phyloP scores from a whole-genome alignment of 2,888 invertebrate genomes.

The Chromoteleia sp. region DNA sequence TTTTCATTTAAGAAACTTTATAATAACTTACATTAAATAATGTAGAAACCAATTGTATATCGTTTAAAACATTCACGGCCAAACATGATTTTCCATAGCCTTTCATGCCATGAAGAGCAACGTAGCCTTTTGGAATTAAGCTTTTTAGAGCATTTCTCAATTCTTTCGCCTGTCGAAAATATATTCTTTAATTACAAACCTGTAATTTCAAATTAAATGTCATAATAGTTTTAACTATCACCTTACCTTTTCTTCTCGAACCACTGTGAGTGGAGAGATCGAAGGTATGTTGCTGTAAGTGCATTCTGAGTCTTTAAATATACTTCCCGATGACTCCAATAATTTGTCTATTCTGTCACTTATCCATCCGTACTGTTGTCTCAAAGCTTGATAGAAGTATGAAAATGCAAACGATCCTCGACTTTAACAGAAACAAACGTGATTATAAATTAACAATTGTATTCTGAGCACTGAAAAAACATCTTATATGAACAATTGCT shows the following conservation, averaged over 20 bases:
- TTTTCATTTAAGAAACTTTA: too few relatives aligned
- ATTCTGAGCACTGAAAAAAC: too few relatives aligned
- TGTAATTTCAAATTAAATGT: background rate
- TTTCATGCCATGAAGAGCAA: slow-evolving; percentile 90
- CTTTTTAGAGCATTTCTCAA: slow-evolving; percentile 85
- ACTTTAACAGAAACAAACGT: too few relatives aligned
- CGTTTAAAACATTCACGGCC: slow-evolving; percentile 87
- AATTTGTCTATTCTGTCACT: slow-evolving; percentile 85
- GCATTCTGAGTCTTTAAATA: slow-evolving; percentile 26
- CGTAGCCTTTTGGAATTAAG: slow-evolving; percentile 86
- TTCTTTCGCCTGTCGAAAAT: slow-evolving; percentile 85
- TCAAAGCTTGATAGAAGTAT: slow-evolving; percentile 86
- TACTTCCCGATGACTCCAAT: slow-evolving; percentile 70
- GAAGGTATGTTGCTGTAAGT: slow-evolving; percentile 76
- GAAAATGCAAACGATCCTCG: slow-evolving; percentile 85
- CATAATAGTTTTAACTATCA: background rate
- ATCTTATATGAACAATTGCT: too few relatives aligned
- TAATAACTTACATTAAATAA: slow-evolving; percentile 86
- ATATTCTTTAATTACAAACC: slow-evolving; percentile 7
- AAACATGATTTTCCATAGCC: slow-evolving; percentile 91
- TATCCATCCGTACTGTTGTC: slow-evolving; percentile 87
- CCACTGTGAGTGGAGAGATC: slow-evolving; percentile 78
- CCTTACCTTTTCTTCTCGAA: slow-evolving; percentile 78
- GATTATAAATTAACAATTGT: too few relatives aligned
- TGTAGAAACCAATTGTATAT: slow-evolving; percentile 85